Conservation (phyloP, 2,888 invertebrate species). For the Nephrocerus scutellatus region DNA sequence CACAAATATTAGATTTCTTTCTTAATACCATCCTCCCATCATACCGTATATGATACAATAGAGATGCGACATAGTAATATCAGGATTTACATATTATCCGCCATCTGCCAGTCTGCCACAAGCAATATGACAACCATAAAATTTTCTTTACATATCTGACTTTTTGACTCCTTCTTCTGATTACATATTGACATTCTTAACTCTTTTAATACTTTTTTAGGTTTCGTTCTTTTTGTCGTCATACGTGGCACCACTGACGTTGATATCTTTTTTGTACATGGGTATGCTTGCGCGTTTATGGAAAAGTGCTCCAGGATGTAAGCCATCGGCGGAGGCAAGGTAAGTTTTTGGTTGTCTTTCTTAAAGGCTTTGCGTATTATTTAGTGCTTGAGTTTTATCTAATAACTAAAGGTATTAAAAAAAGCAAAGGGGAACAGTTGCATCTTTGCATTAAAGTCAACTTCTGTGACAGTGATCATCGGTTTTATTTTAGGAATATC, state of each 20-base stretch:
- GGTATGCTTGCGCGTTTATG: constrained; percentile 83
- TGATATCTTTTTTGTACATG: constrained; percentile 82
- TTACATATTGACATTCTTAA: constrained; percentile 4
- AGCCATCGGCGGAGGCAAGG: constrained; percentile 65
- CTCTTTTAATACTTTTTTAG: constrained; percentile 46
- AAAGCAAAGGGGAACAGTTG: too few species aligned
- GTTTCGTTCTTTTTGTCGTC: constrained; percentile 81
- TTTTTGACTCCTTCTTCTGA: background rate
- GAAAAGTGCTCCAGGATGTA: constrained; percentile 71
- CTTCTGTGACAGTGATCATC: too few species aligned
- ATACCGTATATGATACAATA: too few species aligned
- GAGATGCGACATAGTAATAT: too few species aligned
- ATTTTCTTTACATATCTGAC: background rate
- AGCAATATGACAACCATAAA: too few species aligned
- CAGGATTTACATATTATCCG: too few species aligned
- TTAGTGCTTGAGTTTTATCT: background rate
- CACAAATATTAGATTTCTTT: too few species aligned
- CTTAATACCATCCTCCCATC: too few species aligned
- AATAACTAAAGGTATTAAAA: too few species aligned
- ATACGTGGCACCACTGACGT: constrained; percentile 77
- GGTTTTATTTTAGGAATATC: too few species aligned
- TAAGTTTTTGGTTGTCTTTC: constrained; percentile 27
- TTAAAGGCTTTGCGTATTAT: background rate
- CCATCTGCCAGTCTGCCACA: too few species aligned
- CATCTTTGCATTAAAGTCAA: too few species aligned